Evolutionary conservation across 2,888 invertebrate species (phyloP), one percentile per base, ranked within the genome.

Genomic region (Chrysodeixis includens): DNA sequence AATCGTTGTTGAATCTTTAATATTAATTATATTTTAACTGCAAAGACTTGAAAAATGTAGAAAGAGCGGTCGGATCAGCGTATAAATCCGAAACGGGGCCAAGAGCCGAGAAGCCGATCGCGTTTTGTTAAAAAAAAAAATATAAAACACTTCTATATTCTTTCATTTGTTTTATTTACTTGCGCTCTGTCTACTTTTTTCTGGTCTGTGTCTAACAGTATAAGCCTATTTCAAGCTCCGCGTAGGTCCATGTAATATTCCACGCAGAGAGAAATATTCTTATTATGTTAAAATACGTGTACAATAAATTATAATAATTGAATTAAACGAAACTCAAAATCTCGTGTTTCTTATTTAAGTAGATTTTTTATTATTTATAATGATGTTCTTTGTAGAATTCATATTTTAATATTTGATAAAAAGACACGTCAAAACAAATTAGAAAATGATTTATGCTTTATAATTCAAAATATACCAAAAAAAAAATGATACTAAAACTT

Each of bases 251-350:
- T 32, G 40, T 7, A 10, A 40, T 52, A 20, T 35, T 60, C 49
- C 35, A 71, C n/a, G 67, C 59, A 57, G 58, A 54, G 40, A 46
- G 44, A 53, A 55, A 52, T 26, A 20, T 22, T 32, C 44, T 49
- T 63, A 16, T 51, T 52, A 60, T 69, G 46, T 55, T 49, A 56
- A 53, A 62, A 56, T 30, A 69, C 56, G 59, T 59, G 46, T 51
- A 32, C 26, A 32, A 56, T 67, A 32, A 30, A 67, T 40, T 59
- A 68, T 16, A 18, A 66, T 66, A 49, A 71, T 69, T 72, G 69
- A 73, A 65, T 58, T 65, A 56, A 77, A 77, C 67, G 77, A 79
- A 79, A 79, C 79, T 71, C 79, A 80, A 78, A 80, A 76, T 78
- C 76, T 80, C 81, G 76, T 74, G 76, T 80, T 80, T 72, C 70